Evolutionary conservation across 2,888 invertebrate species (phyloP), one percentile per base, ranked within the genome.

Genomic region (Mayetiola destructor): DNA sequence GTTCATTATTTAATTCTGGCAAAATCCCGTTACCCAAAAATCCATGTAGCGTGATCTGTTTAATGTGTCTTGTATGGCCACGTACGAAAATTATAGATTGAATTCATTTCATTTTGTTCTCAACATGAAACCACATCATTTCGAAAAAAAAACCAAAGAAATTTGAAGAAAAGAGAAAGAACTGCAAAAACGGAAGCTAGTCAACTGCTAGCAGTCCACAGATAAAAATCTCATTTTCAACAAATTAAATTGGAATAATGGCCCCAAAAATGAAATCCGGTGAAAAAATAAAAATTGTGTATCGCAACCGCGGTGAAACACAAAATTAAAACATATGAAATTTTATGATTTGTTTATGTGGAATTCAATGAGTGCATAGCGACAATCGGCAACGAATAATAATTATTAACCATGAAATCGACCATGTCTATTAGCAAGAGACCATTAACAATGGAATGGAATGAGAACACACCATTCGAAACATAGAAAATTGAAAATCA

Each of bases 391-490:
- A 48, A 48, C 48, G n/a, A n/a, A n/a, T n/a, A 48, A 27, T 48
- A 48, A 48, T 48, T 48, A 48, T 48, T 48, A n/a, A 48, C 48
- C 48, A 48, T 48, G 29, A 48, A 48, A 48, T 48, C 27, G 48
- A 23, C 48, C 48, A 16, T 48, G 23, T 48, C 48, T 48, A 48
- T 48, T 48, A 48, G 27, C 27, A 48, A 48, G 20, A 39, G n/a
- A n/a, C n/a, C n/a, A n/a, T n/a, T n/a, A n/a, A n/a, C n/a, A n/a
- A n/a, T n/a, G n/a, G n/a, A n/a, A n/a, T n/a, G n/a, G n/a, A n/a
- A n/a, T n/a, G n/a, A n/a, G n/a, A n/a, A n/a, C n/a, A n/a, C n/a
- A n/a, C n/a, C n/a, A n/a, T n/a, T n/a, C n/a, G n/a, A n/a, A 48
- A 16, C 27, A 16, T 48, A 27, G n/a, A 27, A 27, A 48, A 40